Evolutionary conservation across 2,888 invertebrate species (phyloP).

Genomic region (Baronia brevicornis): DNA sequence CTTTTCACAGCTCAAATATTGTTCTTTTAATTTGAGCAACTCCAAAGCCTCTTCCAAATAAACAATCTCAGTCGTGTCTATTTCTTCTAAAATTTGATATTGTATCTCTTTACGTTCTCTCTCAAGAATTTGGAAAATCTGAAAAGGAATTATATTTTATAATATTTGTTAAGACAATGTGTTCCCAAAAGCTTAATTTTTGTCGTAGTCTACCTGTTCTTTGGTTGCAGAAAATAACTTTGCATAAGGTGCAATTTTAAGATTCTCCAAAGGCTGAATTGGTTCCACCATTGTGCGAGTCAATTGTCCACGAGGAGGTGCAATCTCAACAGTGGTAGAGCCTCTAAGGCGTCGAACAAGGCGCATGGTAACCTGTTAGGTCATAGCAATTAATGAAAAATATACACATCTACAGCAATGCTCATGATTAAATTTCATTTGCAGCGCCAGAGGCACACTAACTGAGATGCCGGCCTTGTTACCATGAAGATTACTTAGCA

Average conservation of each 20-base stretch:
- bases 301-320: conserved; percentile 70
- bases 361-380: conserved; percentile 77
- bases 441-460: too few relatives aligned
- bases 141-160: conserved; percentile 18
- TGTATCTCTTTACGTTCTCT: conserved; percentile 82
- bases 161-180: neutral
- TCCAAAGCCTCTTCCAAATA: conserved; percentile 90
- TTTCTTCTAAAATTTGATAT: conserved; percentile 78
- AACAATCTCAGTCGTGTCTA: conserved; percentile 86
- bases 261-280: conserved; percentile 48
- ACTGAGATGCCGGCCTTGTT: too few relatives aligned
- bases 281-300: conserved; percentile 52
- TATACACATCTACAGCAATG: too few relatives aligned
- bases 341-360: conserved; percentile 90
- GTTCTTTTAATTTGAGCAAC: conserved; percentile 76
- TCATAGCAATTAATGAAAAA: too few relatives aligned
- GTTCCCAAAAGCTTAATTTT: too few relatives aligned
- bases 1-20: conserved; percentile 32
- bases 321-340: conserved; percentile 78
- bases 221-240: conserved; percentile 85
- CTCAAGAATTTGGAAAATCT: conserved; percentile 82
- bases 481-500: too few relatives aligned
- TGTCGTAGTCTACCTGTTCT: conserved; percentile 78
- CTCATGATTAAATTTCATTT: too few relatives aligned
- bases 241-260: conserved; percentile 77